Percentiles rank a stretch among this genome's conserved stretches.
Evolutionary conservation across 2,888 invertebrate genomes (phyloP).

Genomic region (Dromius quadrimaculatus): DNA sequence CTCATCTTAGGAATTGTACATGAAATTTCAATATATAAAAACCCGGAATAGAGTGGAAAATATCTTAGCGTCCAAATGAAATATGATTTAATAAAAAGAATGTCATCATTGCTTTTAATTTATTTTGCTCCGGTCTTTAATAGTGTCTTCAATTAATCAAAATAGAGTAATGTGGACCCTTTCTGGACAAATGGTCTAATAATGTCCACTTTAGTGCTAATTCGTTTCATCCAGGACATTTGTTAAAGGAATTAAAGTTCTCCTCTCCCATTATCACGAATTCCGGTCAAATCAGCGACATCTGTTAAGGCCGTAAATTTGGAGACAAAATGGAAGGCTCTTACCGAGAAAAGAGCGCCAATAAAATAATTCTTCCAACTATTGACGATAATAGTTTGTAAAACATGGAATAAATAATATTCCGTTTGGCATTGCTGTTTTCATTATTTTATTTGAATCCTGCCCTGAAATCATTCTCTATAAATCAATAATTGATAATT

Average conservation of each 20-base stretch:
- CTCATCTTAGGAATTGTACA: no score
- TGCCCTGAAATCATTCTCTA: conserved; percentile 2
- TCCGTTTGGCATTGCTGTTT: no score
- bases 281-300: conserved; percentile 20
- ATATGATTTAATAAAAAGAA: no score
- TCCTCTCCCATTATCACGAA: conserved; percentile 12
- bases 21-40: no score
- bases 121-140: no score
- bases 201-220: conserved; percentile 4
- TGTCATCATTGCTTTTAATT: conserved; percentile 11
- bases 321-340: conserved; percentile 10
- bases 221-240: not conserved
- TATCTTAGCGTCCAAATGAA: no score
- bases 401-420: no score
- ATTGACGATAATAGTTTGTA: no score
- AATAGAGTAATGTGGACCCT: conserved; percentile 6
- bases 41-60: no score
- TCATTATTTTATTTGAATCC: no score
- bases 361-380: no score
- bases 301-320: conserved; percentile 2
- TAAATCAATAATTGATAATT: conserved; percentile 50
- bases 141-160: conserved; percentile 22
- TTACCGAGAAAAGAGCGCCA: no score
- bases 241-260: conserved; percentile 15
- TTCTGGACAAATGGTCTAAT: conserved; percentile 10